phyloP scores from a whole-genome alignment of 2,113 vertebrate genomes.

The Malurus elegans region DNA sequence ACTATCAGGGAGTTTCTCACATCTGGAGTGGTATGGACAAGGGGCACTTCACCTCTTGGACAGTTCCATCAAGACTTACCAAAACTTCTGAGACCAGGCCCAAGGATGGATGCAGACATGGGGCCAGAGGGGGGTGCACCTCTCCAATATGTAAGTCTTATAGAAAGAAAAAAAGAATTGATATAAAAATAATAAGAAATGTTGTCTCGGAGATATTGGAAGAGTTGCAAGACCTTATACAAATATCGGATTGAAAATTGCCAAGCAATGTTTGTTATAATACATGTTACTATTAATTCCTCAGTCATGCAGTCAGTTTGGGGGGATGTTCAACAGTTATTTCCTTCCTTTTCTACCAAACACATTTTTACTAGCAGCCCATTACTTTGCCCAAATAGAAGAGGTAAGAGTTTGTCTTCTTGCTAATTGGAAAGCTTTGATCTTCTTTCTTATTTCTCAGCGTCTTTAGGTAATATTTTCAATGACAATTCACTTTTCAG shows the following conservation, averaged over 20 bases:
- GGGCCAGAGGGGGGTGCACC: background rate
- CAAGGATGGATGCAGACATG: background rate
- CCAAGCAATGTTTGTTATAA: background rate
- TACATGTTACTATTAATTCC: background rate
- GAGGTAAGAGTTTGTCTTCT: background rate
- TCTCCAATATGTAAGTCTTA: background rate
- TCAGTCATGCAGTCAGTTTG: background rate
- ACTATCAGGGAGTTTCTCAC: background rate
- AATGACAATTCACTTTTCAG: background rate
- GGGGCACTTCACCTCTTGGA: background rate
- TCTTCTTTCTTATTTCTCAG: background rate
- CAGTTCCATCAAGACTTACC: background rate
- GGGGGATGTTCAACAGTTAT: rapidly evolving
- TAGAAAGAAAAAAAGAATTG: background rate
- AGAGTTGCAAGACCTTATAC: background rate
- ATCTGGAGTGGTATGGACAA: no score
- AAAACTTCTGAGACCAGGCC: background rate
- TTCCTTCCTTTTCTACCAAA: background rate
- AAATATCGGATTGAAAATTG: background rate
- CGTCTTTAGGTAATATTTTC: background rate
- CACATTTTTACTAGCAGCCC: background rate
- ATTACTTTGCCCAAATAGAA: background rate
- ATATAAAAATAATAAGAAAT: background rate
- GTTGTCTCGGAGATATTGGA: background rate
- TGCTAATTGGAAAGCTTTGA: background rate